Base-by-base conservation (phyloP, 2,888 invertebrate species). In the Tortricodes alternella region DNA sequence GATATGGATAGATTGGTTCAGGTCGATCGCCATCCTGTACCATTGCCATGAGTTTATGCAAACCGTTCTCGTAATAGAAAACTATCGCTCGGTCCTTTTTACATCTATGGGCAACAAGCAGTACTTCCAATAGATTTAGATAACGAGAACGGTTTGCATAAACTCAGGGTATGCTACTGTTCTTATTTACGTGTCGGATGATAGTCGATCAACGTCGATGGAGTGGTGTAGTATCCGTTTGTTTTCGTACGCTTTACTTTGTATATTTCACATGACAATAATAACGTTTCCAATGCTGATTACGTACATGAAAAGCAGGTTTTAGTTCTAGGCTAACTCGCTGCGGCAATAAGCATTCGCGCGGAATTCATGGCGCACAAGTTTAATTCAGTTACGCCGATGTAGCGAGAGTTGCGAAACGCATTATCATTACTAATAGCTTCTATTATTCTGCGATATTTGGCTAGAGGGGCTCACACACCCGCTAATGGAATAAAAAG, bases 401-500 rank as follows among this genome's bases (percentile, higher is more conserved):
- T 74, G 72, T 74, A 75, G 75, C 72, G 72, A 72, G 80, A 74
- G 71, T 78, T 83, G 81, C 83, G 83, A 84, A 81, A 77, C 80
- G 80, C 77, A 83, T 88, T 87, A 88, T 88, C 87, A 83, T 89
- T 88, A 88, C 85, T 89, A 89, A 85, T 88, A 87, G 87, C 86
- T 82, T 89, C 87, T 90, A 89, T 88, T 90, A 90, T 90, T 89
- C 86, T 80, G 83, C 78, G 83, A 87, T 89, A 89, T 89, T 89
- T 83, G 87, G 83, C 88, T 86, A 83, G 81, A 85, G 88, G 87
- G 89, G 85, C 80, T 78, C 85, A 85, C 87, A 86, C 81, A 83
- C 83, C 74, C 85, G 82, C 84, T 90, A 90, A 90, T 90, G 89
- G 90, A 90, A 90, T 90, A 90, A 90, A 90, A 90, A 90, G 90